phyloP scores from a whole-genome alignment of 2,888 invertebrate species.

The Blomia tropicalis region DNA sequence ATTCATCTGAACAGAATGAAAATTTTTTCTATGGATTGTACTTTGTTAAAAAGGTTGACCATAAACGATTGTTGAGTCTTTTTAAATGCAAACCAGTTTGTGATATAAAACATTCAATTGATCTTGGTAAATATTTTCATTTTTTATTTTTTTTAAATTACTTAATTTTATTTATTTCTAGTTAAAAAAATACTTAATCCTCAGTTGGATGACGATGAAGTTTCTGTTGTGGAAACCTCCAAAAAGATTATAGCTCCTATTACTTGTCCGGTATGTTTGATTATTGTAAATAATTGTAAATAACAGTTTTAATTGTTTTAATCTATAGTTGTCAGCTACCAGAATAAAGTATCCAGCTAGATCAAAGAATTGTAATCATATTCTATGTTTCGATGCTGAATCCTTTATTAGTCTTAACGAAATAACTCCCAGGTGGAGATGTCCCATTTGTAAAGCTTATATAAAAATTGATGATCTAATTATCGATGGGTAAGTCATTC shows the following conservation, averaged over 20 bases:
- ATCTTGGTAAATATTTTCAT: neutral
- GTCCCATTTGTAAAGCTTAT: constrained; percentile 7
- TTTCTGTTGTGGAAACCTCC: neutral
- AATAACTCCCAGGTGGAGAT: constrained; percentile 11
- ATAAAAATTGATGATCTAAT: constrained; percentile 14
- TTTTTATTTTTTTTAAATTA: neutral
- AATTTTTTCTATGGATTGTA: constrained; percentile 4
- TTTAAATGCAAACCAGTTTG: neutral
- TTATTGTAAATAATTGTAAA: neutral
- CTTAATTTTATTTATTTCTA: neutral
- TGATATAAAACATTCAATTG: neutral
- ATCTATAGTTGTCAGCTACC: neutral
- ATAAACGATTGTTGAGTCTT: neutral
- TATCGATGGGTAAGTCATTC: constrained; percentile 12
- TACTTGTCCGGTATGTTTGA: constrained; percentile 8
- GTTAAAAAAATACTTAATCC: neutral
- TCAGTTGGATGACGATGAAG: neutral
- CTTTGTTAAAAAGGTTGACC: neutral
- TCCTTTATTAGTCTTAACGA: neutral
- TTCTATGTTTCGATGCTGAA: constrained; percentile 9
- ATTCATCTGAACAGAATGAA: neutral
- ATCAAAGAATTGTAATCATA: constrained; percentile 9
- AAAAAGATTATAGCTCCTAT: neutral
- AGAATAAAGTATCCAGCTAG: neutral
- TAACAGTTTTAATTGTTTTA: neutral